Percentiles rank a stretch among this genome's conserved stretches.
Conservation (phyloP, 2,888 invertebrate genomes). For the Disparrhopalites patrizii region DNA sequence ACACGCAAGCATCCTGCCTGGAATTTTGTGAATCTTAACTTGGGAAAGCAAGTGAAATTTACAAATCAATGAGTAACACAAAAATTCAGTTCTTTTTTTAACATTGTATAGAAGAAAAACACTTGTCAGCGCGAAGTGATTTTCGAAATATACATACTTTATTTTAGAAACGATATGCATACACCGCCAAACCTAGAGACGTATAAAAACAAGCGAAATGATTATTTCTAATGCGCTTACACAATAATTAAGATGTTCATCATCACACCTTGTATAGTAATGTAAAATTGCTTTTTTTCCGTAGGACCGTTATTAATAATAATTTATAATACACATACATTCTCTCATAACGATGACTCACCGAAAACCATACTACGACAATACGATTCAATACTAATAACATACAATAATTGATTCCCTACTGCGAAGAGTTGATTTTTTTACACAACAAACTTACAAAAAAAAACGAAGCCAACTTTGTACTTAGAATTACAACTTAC, state of each 20-base stretch:
- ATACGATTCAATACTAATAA: not conserved
- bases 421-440: not conserved
- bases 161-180: conserved; percentile 1
- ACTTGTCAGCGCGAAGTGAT: no score
- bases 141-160: no score
- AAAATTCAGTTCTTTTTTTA: no score
- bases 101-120: no score
- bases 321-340: not conserved
- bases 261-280: conserved; percentile 15
- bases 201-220: conserved; percentile 5
- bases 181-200: conserved; percentile 12
- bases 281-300: not conserved
- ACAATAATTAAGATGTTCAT: no score
- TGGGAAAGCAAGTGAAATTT: no score
- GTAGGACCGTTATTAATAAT: not conserved
- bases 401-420: not conserved
- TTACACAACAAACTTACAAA: not conserved
- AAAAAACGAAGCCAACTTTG: not conserved
- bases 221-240: conserved; percentile 20
- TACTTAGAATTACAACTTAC: not conserved
- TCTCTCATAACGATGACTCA: not conserved
- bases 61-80: no score
- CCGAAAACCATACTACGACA: not conserved
- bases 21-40: no score
- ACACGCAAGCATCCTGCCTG: no score